phyloP scores from a whole-genome alignment of 2,797 vertebrate genomes.

The Mallotus villosus region DNA sequence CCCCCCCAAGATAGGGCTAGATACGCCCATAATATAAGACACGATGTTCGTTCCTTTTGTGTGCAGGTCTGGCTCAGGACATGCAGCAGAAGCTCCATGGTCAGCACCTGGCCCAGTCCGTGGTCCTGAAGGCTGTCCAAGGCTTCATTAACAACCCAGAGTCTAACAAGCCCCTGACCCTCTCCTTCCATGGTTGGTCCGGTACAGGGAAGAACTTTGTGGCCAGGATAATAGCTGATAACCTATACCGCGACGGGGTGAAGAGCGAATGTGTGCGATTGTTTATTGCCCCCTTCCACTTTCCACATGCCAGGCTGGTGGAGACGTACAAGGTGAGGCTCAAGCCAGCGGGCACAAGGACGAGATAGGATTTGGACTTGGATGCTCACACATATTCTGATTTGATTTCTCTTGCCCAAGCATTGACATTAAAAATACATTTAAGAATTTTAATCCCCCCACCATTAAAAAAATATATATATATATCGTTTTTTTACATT shows the following conservation, averaged over 20 bases:
- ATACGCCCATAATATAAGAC: no score
- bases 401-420: no score
- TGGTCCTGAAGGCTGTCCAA: constrained; percentile 78
- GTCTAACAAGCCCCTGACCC: constrained; percentile 83
- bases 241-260: constrained; percentile 87
- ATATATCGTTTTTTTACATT: no score
- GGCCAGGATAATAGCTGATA: constrained; percentile 85
- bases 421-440: no score
- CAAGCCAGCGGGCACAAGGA: constrained; percentile 15
- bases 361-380: not conserved
- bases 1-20: no score
- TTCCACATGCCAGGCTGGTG: constrained; percentile 83
- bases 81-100: constrained; percentile 85
- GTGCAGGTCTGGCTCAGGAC: constrained; percentile 82
- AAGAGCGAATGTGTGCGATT: constrained; percentile 87
- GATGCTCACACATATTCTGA: no score
- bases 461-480: no score
- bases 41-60: not conserved
- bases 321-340: constrained; percentile 87
- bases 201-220: constrained; percentile 97
- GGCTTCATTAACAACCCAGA: constrained; percentile 79
- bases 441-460: no score
- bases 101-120: constrained; percentile 86
- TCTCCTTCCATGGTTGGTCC: constrained; percentile 96
- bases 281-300: constrained; percentile 90